Conservation (phyloP, 1,140 invertebrate species). For the Globodera ellingtonae region DNA sequence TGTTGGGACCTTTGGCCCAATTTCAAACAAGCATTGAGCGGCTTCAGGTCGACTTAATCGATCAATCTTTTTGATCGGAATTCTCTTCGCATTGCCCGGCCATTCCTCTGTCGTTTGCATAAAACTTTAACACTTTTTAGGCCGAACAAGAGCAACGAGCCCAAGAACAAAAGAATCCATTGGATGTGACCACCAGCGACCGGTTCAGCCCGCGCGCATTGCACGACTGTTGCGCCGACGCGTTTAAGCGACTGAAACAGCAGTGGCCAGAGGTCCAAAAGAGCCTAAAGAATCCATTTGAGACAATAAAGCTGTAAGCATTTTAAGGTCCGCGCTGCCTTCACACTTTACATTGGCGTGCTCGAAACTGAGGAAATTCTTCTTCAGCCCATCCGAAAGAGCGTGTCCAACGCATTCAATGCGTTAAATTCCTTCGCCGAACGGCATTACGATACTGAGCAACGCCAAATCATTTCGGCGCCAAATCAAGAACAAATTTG, state of each 20-base stretch:
- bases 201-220: slow-evolving; percentile 45
- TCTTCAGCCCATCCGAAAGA: slow-evolving; percentile 57
- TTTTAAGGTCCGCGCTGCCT: slow-evolving; percentile 54
- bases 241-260: slow-evolving; percentile 56
- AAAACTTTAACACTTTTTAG: background rate
- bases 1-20: slow-evolving; percentile 38
- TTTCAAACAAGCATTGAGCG: slow-evolving; percentile 41
- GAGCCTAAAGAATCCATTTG: background rate
- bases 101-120: background rate
- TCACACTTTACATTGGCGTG: slow-evolving; percentile 60
- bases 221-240: slow-evolving; percentile 41
- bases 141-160: slow-evolving; percentile 22
- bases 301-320: background rate
- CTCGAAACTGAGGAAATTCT: slow-evolving; percentile 62
- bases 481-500: slow-evolving; percentile 62
- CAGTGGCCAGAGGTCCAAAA: slow-evolving; percentile 52
- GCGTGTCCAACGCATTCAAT: slow-evolving; percentile 49
- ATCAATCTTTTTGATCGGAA: too few relatives aligned
- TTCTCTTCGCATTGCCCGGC: too few relatives aligned
- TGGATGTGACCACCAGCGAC: slow-evolving; percentile 26
- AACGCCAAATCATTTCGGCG: slow-evolving; percentile 54
- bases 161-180: slow-evolving; percentile 11
- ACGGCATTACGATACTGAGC: slow-evolving; percentile 53
- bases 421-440: slow-evolving; percentile 48
- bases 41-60: slow-evolving; percentile 15